A percentile compares a stretch with the other conserved stretches of the same genome.
Conservation (phyloP, 1,140 invertebrate genomes). For the Panulirus ornatus region DNA sequence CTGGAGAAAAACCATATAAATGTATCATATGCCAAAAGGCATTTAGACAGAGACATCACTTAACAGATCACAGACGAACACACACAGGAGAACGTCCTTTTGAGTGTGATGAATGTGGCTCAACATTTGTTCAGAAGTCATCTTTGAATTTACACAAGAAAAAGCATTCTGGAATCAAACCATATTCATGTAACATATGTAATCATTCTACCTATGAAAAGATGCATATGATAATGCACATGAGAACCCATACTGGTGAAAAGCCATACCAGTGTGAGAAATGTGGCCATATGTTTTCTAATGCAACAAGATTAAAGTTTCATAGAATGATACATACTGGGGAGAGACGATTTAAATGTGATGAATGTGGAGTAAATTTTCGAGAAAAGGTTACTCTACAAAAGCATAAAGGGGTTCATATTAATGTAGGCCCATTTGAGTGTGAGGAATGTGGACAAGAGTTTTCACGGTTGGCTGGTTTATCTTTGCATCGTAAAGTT, state of each 20-base stretch:
- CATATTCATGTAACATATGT: constrained; percentile 36
- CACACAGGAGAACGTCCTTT: constrained; percentile 61
- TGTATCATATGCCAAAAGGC: constrained; percentile 40
- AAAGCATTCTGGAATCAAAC: constrained; percentile 37
- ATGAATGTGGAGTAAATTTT: constrained; percentile 50
- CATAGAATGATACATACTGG: constrained; percentile 64
- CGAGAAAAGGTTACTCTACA: constrained; percentile 59
- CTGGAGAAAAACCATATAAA: constrained; percentile 41
- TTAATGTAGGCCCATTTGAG: constrained; percentile 46
- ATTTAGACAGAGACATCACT: constrained; percentile 53
- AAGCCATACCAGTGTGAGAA: constrained; percentile 66
- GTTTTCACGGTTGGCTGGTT: constrained; percentile 42
- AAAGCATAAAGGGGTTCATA: constrained; percentile 43
- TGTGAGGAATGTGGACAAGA: constrained; percentile 55
- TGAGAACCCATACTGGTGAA: constrained; percentile 62
- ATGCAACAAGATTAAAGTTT: constrained; percentile 33
- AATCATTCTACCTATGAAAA: constrained; percentile 47
- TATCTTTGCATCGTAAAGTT: constrained; percentile 54
- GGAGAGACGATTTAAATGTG: constrained; percentile 49
- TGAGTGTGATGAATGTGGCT: constrained; percentile 50
- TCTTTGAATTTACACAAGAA: constrained; percentile 56
- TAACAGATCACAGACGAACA: constrained; percentile 39
- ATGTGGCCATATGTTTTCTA: constrained; percentile 53
- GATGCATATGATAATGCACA: constrained; percentile 37
- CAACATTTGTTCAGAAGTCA: constrained; percentile 47